Evolutionary conservation across 2,113 vertebrate species (phyloP), one percentile per base, ranked within the genome.

Genomic region (Elanus axillaris): DNA sequence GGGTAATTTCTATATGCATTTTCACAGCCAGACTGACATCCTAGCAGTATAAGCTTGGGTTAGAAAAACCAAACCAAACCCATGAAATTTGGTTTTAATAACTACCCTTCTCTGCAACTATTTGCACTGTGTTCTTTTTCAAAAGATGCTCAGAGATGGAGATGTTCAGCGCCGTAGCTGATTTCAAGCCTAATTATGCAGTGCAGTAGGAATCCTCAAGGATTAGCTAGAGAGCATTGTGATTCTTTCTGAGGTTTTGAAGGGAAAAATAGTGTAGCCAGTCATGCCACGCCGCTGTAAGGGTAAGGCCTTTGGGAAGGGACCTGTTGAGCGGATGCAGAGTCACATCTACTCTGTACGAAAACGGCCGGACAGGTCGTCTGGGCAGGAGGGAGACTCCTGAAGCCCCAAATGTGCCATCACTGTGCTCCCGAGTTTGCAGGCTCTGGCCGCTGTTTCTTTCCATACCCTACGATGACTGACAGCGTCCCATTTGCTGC

Each of bases 251-350:
- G 21, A 53, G 1, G 2, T 79, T 95, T 85, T 68, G 27, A 38
- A 42, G 8, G 22, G 18, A 32, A 78, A 90, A 47, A 53, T 20
- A 13, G 7, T 25, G 16, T 55, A 66, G 9, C 7, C 15, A 31
- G 8, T 40, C 76, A 60, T n/a, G 21, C 8, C 11, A 15, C 22
- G 16, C 13, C 2, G 9, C 16, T 0, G 0, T n/a, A 67, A 45
- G 16, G 18, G 12, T 45, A 77, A 78, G 31, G 3, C 6, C 7
- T 21, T 32, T 52, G 40, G 26, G 34, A 93, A 71, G n/a, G 38
- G 18, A 43, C 4, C 9, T 89, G 5, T 13, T 47, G 53, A 53
- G 22, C 62, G 12, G 27, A n/a, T 48, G 38, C 3, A 60, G 50
- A 76, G 53, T 78, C 17, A n/a, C 47, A 20, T 42, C 12, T 93